These are phyloP conservation scores for Pyrochroa serraticornis DNA, from an alignment of 2,888 invertebrate species.

Conservation along the genomic window DNA sequence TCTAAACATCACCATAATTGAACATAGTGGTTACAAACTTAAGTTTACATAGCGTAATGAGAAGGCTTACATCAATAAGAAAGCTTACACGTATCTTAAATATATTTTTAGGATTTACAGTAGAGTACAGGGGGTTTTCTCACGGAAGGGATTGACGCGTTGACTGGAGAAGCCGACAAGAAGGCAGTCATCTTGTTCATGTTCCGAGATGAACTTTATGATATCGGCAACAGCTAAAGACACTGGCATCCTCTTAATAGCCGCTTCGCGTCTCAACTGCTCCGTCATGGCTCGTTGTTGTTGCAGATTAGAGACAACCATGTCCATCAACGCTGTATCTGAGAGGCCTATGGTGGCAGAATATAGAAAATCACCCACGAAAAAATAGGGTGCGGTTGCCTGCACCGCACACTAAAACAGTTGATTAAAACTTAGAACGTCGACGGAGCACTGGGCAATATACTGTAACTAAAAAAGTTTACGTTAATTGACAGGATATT, in stretches of 20 bases:
- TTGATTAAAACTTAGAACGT: background rate
- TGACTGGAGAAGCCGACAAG: conserved; percentile 93
- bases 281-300: conserved; percentile 94
- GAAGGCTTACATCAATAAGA: conserved; percentile 5
- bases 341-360: conserved; percentile 81
- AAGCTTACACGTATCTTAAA: conserved; percentile 4
- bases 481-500: too few species aligned
- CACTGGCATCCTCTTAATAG: conserved; percentile 83
- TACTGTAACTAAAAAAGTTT: too few species aligned
- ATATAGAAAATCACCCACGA: background rate
- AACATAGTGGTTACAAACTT: conserved; percentile 1
- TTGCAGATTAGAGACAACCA: conserved; percentile 92
- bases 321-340: conserved; percentile 88
- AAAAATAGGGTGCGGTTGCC: conserved; percentile 17
- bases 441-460: too few species aligned
- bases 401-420: conserved; percentile 8
- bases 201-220: conserved; percentile 87
- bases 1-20: background rate
- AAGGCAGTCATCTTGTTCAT: conserved; percentile 91
- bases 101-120: conserved; percentile 65
- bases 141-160: conserved; percentile 94
- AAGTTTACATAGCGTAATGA: conserved; percentile 6
- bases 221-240: conserved; percentile 93
- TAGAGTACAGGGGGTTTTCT: conserved; percentile 87
- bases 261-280: conserved; percentile 90